phyloP scores from a whole-genome alignment of 2,888 invertebrate genomes.

The Trissonchulus sp. region DNA sequence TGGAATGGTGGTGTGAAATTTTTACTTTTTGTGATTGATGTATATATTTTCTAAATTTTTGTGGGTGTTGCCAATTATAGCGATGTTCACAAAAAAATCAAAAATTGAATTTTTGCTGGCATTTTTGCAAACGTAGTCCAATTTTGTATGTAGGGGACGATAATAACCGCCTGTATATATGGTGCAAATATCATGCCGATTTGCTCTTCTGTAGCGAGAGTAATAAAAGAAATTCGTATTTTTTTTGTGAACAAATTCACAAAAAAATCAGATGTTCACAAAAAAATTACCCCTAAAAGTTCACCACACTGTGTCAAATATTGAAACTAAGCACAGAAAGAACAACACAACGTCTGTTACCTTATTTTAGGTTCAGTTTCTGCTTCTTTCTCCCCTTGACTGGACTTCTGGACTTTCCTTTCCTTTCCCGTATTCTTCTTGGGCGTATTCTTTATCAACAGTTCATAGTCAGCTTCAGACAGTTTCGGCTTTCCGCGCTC shows the following conservation, averaged over 20 bases:
- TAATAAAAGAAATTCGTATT: constrained; percentile 14
- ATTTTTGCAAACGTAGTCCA: neutral
- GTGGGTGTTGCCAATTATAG: too few species aligned
- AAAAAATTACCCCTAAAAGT: constrained; percentile 4
- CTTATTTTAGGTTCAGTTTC: neutral
- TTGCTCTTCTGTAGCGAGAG: neutral
- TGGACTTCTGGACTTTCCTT: neutral
- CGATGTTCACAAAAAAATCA: constrained; percentile 16
- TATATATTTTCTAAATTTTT: too few species aligned
- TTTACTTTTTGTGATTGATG: too few species aligned
- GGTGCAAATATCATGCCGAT: neutral
- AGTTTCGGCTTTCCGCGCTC: constrained; percentile 11
- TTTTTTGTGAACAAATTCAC: constrained; percentile 7
- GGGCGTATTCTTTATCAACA: constrained; percentile 5
- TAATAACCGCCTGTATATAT: neutral
- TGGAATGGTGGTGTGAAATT: too few species aligned
- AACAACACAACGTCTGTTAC: neutral
- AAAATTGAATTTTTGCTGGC: constrained; percentile 8
- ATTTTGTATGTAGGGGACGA: neutral
- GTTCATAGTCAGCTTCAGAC: constrained; percentile 16
- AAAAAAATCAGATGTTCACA: constrained; percentile 19
- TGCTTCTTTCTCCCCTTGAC: neutral
- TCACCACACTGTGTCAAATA: neutral
- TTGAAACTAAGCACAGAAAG: neutral
- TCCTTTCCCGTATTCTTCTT: neutral